A percentile compares a stretch with the other conserved stretches of the same genome.
These are phyloP conservation scores for Blomia tropicalis DNA, from an alignment of 2,888 invertebrate species.

Conservation along the genomic window DNA sequence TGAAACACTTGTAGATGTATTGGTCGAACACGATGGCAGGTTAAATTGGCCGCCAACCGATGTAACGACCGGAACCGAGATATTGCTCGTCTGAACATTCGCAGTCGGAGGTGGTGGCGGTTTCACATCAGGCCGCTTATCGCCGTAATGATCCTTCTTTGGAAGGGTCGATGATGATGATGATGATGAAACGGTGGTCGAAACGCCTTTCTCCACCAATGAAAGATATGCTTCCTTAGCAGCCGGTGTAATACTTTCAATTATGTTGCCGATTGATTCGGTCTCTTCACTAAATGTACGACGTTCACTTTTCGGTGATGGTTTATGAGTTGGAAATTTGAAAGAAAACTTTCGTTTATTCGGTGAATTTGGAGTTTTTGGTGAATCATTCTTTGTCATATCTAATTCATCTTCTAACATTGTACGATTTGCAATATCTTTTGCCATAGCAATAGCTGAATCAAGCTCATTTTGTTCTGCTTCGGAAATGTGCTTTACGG, in stretches of 20 bases:
- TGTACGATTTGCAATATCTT: slow-evolving; percentile 59
- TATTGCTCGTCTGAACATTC: slow-evolving; percentile 30
- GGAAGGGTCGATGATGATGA: background rate
- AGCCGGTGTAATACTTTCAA: slow-evolving; percentile 72
- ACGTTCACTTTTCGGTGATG: slow-evolving; percentile 49
- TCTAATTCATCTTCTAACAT: slow-evolving; percentile 28
- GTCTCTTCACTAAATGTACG: slow-evolving; percentile 81
- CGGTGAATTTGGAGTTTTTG: slow-evolving; percentile 46
- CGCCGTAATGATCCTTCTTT: slow-evolving; percentile 7
- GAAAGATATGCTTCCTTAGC: slow-evolving; percentile 82
- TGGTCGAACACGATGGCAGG: background rate
- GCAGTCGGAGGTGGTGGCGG: slow-evolving; percentile 24
- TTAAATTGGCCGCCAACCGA: background rate
- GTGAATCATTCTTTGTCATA: slow-evolving; percentile 31
- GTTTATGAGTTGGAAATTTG: slow-evolving; percentile 40
- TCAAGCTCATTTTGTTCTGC: slow-evolving; percentile 79
- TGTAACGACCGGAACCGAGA: slow-evolving; percentile 32
- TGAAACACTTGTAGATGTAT: background rate
- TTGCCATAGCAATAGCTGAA: slow-evolving; percentile 78
- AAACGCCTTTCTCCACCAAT: slow-evolving; percentile 54
- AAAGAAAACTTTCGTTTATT: slow-evolving; percentile 62
- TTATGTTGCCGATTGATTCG: slow-evolving; percentile 65
- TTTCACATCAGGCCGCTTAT: slow-evolving; percentile 18
- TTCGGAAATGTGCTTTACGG: slow-evolving; percentile 76
- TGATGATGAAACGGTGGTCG: background rate